phyloP scores from a whole-genome alignment of 2,797 vertebrate genomes.

The Merluccius polli region DNA sequence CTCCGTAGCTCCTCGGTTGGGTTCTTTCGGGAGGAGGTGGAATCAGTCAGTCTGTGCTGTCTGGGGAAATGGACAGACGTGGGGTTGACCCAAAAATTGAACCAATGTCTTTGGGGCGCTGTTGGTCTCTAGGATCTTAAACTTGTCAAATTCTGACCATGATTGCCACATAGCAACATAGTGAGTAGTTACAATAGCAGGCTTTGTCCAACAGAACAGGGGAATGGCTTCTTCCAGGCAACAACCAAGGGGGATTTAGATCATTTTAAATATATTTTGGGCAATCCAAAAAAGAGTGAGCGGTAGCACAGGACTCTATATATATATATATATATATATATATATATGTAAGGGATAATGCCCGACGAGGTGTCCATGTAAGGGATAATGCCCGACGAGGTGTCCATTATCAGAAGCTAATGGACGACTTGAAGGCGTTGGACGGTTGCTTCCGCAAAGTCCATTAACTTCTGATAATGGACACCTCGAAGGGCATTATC shows the following conservation, averaged over 20 bases:
- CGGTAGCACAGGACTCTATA: constrained; percentile 14
- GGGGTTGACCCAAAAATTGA: neutral
- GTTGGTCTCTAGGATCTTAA: neutral
- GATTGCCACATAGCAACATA: neutral
- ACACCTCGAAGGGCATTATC: too few relatives aligned
- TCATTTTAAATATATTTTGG: constrained; percentile 65
- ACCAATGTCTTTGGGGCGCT: neutral
- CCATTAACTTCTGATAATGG: too few relatives aligned
- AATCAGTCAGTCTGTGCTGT: neutral
- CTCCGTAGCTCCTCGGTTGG: neutral
- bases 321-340: neutral
- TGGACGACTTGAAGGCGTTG: too few relatives aligned
- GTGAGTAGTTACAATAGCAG: neutral
- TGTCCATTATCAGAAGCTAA: too few relatives aligned
- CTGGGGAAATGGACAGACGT: neutral
- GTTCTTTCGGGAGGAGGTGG: neutral
- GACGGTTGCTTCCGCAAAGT: too few relatives aligned
- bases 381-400: too few relatives aligned
- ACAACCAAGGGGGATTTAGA: neutral
- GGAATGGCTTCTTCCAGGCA: neutral
- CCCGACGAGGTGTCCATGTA: too few relatives aligned
- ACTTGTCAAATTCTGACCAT: neutral
- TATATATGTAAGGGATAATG: too few relatives aligned
- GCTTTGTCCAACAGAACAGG: neutral
- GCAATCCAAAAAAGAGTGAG: constrained; percentile 57